Evolutionary conservation across 2,113 vertebrate genomes (phyloP).

Genomic region (Albula glossodonta): DNA sequence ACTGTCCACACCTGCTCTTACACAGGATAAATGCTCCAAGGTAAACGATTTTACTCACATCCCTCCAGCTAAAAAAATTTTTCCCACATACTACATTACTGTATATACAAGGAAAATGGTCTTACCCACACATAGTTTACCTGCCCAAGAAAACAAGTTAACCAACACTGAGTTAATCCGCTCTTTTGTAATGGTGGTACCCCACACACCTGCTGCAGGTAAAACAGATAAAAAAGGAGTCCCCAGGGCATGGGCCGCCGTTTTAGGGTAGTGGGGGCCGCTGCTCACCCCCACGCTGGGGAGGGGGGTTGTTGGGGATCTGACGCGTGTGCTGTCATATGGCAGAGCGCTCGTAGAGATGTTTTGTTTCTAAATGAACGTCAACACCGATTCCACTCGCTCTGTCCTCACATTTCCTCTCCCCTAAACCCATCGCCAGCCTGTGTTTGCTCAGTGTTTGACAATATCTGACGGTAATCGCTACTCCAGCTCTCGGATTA

Average conservation of each 20-base stretch:
- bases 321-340: not conserved
- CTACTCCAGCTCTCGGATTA: conserved; percentile 9
- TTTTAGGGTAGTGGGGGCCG: not conserved
- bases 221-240: not conserved
- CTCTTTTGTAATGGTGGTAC: not conserved
- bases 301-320: not conserved
- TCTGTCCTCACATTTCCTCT: not conserved
- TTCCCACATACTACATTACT: not conserved
- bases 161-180: not conserved
- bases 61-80: not conserved
- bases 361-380: not conserved
- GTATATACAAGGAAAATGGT: no score
- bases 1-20: not conserved
- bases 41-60: not conserved
- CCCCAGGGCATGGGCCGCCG: not conserved
- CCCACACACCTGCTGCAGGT: not conserved
- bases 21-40: not conserved
- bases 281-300: not conserved
- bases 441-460: conserved; percentile 6
- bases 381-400: not conserved
- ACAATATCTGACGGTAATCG: conserved; percentile 11
- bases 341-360: not conserved
- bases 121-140: not conserved
- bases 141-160: not conserved
- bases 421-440: not conserved